These are phyloP conservation scores for Tipula lateralis DNA, from an alignment of 2,888 invertebrate genomes.

Conservation along the genomic window DNA sequence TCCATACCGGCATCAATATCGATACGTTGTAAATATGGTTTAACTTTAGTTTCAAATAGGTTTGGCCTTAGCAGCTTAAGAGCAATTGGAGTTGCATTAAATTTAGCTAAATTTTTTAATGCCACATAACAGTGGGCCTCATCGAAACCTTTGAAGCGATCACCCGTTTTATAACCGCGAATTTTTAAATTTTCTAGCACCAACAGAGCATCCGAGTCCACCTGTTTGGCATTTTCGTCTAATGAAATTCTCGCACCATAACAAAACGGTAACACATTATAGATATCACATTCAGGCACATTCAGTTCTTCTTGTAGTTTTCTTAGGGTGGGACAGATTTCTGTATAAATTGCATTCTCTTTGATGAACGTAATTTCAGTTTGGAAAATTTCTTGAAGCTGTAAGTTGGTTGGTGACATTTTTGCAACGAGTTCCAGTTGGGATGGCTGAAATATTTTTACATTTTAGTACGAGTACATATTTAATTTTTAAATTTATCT, in stretches of 20 bases:
- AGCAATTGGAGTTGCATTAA: slow-evolving; percentile 57
- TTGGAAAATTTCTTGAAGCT: slow-evolving; percentile 53
- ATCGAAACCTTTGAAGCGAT: slow-evolving; percentile 53
- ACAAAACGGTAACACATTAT: slow-evolving; percentile 52
- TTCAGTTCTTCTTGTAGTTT: slow-evolving; percentile 51
- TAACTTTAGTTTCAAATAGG: slow-evolving; percentile 47
- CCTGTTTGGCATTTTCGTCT: slow-evolving; percentile 41
- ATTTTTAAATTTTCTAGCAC: slow-evolving; percentile 56
- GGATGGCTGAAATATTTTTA: not conserved
- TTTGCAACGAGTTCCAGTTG: slow-evolving; percentile 54
- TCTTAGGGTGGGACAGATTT: slow-evolving; percentile 51
- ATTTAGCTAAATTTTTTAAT: slow-evolving; percentile 52
- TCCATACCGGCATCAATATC: slow-evolving; percentile 37
- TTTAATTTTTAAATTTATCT: slow-evolving; percentile 29
- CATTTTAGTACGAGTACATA: not conserved
- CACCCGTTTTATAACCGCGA: slow-evolving; percentile 51
- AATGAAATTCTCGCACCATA: slow-evolving; percentile 54
- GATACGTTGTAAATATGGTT: slow-evolving; percentile 45
- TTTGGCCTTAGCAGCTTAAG: slow-evolving; percentile 50
- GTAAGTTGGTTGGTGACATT: slow-evolving; percentile 54
- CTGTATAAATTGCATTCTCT: slow-evolving; percentile 54
- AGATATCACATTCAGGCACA: slow-evolving; percentile 45
- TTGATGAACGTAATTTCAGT: slow-evolving; percentile 55
- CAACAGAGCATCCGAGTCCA: slow-evolving; percentile 56
- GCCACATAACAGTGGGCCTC: slow-evolving; percentile 50